Conservation (phyloP, 1,140 invertebrate species). For the Drosophila insularis region DNA sequence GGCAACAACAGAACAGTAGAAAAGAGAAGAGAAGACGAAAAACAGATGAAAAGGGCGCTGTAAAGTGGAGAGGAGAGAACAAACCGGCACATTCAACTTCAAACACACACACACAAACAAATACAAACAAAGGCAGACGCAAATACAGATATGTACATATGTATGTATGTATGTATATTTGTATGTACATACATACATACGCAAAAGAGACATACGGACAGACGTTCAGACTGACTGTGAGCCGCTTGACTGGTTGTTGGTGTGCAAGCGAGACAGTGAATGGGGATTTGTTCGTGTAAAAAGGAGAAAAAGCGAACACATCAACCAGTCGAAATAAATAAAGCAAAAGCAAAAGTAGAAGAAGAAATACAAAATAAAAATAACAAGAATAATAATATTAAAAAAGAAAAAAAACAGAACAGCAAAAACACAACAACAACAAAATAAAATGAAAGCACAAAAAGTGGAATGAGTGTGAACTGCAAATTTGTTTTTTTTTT, state of each 20-base stretch:
- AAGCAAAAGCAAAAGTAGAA: slow-evolving; percentile 48
- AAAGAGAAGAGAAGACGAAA: slow-evolving; percentile 33
- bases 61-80: slow-evolving; percentile 9
- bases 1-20: slow-evolving; percentile 63
- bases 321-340: slow-evolving; percentile 66
- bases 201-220: slow-evolving; percentile 36
- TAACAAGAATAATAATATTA: slow-evolving; percentile 56
- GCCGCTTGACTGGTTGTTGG: slow-evolving; percentile 41
- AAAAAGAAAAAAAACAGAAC: slow-evolving; percentile 42
- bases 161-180: not conserved
- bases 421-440: slow-evolving; percentile 1
- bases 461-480: slow-evolving; percentile 48
- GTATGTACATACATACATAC: slow-evolving; percentile 13
- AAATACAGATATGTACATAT: slow-evolving; percentile 12
- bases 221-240: slow-evolving; percentile 30
- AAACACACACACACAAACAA: slow-evolving; percentile 21
- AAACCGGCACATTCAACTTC: slow-evolving; percentile 76
- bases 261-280: slow-evolving; percentile 24
- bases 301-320: slow-evolving; percentile 52
- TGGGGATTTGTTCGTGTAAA: slow-evolving; percentile 1
- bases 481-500: slow-evolving; percentile 54
- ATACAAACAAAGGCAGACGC: slow-evolving; percentile 19
- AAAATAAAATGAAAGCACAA: slow-evolving; percentile 68
- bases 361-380: slow-evolving; percentile 60
- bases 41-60: slow-evolving; percentile 18